Conservation (phyloP, 2,888 invertebrate species). For the Thymelicus lineola region DNA sequence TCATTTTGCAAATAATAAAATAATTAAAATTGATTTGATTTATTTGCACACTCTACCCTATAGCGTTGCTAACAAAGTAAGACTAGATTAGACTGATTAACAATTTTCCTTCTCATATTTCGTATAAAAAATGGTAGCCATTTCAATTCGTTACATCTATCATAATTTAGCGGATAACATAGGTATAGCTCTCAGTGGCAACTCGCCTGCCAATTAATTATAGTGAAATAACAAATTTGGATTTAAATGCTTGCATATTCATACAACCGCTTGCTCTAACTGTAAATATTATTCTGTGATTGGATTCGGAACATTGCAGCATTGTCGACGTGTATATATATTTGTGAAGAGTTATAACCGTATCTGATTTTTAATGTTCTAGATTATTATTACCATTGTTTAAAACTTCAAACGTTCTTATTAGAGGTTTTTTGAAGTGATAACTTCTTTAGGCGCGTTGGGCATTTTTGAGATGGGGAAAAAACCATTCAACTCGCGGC, state of each 20-base stretch:
- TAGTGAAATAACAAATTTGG: conserved; percentile 26
- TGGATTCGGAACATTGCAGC: conserved; percentile 13
- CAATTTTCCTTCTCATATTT: not conserved
- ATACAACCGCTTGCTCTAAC: conserved; percentile 14
- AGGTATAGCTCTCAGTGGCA: conserved; percentile 9
- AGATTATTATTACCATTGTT: not conserved
- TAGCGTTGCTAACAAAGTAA: too few relatives aligned
- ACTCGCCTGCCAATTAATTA: conserved; percentile 19
- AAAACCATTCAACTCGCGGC: too few relatives aligned
- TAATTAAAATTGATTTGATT: too few relatives aligned
- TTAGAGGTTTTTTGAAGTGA: too few relatives aligned
- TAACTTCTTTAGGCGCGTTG: too few relatives aligned
- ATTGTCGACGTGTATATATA: not conserved
- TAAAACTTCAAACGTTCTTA: not conserved
- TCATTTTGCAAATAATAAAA: too few relatives aligned
- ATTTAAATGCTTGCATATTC: conserved; percentile 29
- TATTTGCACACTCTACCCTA: too few relatives aligned
- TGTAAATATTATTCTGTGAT: conserved; percentile 26
- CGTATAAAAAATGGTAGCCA: conserved; percentile 7
- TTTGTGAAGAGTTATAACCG: not conserved
- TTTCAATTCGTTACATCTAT: conserved; percentile 14
- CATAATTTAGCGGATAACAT: conserved; percentile 26
- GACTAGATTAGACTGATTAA: too few relatives aligned
- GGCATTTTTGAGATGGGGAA: too few relatives aligned
- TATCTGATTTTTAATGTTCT: not conserved